These are phyloP conservation scores for Adelphocoris suturalis DNA, from an alignment of 2,888 invertebrate genomes.

Conservation along the genomic window DNA sequence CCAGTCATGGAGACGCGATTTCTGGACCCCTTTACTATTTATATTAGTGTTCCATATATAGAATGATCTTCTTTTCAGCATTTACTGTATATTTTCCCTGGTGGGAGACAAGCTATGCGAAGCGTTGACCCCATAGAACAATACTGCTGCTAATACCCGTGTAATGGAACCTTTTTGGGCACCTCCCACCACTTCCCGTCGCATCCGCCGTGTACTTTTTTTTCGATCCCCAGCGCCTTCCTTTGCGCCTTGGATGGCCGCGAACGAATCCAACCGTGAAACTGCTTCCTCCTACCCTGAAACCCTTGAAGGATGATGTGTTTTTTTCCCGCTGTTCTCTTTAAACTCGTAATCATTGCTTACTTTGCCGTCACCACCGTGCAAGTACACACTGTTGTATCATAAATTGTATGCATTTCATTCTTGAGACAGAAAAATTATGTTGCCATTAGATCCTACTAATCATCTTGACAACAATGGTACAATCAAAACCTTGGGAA, in stretches of 20 bases:
- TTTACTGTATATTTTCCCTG: too few relatives aligned
- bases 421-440: too few relatives aligned
- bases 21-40: too few relatives aligned
- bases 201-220: not conserved
- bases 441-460: too few relatives aligned
- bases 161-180: conserved; percentile 32
- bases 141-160: conserved; percentile 23
- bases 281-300: not conserved
- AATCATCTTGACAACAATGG: too few relatives aligned
- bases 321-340: not conserved
- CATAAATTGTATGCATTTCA: too few relatives aligned
- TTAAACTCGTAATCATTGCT: not conserved
- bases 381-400: too few relatives aligned
- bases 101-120: not conserved
- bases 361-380: not conserved
- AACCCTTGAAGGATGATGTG: not conserved
- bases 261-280: conserved; percentile 25
- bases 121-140: conserved; percentile 16
- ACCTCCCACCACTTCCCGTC: conserved; percentile 2
- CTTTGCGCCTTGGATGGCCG: conserved; percentile 14
- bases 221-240: not conserved
- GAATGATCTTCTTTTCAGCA: too few relatives aligned
- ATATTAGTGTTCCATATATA: too few relatives aligned
- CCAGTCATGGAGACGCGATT: too few relatives aligned
- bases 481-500: too few relatives aligned